Evolutionary conservation across 2,888 invertebrate species (phyloP).

Genomic region (Agriotes lineatus): DNA sequence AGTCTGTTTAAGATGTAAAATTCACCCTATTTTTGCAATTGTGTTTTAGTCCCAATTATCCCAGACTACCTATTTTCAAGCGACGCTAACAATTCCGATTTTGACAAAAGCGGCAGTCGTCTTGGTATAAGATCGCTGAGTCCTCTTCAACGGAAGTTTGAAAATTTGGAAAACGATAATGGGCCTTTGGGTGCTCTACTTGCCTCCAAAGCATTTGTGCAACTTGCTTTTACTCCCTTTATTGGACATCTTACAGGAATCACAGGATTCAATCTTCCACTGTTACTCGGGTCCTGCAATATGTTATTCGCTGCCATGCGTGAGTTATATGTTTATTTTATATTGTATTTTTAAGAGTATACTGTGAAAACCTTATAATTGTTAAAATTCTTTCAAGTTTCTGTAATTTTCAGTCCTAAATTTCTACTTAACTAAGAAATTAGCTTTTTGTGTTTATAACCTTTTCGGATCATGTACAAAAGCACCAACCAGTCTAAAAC

Average conservation of each 20-base stretch:
- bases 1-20: slow-evolving; percentile 60
- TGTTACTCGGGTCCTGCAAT: slow-evolving; percentile 77
- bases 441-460: no score
- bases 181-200: slow-evolving; percentile 77
- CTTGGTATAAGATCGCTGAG: slow-evolving; percentile 60
- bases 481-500: no score
- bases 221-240: slow-evolving; percentile 81
- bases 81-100: slow-evolving; percentile 60
- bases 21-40: neutral
- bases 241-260: slow-evolving; percentile 77
- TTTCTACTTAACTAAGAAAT: no score
- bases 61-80: slow-evolving; percentile 79
- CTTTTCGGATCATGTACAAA: no score
- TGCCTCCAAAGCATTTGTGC: slow-evolving; percentile 85
- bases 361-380: no score
- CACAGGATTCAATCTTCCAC: slow-evolving; percentile 76
- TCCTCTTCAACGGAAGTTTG: slow-evolving; percentile 64
- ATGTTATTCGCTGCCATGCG: slow-evolving; percentile 77
- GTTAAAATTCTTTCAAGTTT: no score
- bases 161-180: slow-evolving; percentile 71
- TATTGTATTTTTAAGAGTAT: no score
- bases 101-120: neutral
- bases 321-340: no score
- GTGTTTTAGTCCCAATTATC: slow-evolving; percentile 81
- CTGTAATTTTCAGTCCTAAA: no score